Conservation (phyloP, 2,113 vertebrate genomes). For the Pseudonaja textilis region DNA sequence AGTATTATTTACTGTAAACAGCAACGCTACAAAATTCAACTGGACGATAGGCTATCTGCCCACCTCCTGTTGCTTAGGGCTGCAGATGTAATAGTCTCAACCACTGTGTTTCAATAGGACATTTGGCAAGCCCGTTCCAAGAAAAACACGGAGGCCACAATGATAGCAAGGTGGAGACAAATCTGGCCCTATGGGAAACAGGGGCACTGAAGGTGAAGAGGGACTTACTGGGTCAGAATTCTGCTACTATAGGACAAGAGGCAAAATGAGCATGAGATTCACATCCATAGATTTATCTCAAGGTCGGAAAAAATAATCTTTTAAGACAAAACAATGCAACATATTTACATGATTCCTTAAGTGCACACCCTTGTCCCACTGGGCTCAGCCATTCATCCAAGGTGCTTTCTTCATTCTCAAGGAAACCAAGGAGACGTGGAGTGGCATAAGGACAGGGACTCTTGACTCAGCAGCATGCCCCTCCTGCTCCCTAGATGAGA, state of each 20-base stretch:
- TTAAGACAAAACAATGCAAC: conserved; percentile 73
- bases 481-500: neutral
- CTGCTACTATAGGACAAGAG: conserved; percentile 37
- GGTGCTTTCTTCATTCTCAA: conserved; percentile 74
- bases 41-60: neutral
- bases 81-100: neutral
- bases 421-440: conserved; percentile 34
- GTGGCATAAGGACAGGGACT: conserved; percentile 46
- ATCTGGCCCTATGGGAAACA: neutral
- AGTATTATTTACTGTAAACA: neutral
- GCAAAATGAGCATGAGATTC: conserved; percentile 52
- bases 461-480: conserved; percentile 33
- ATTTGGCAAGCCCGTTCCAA: neutral
- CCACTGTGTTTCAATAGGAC: neutral
- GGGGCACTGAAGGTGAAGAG: neutral
- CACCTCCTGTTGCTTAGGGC: neutral
- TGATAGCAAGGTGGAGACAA: neutral
- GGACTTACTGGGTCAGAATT: conserved; percentile 24
- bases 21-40: neutral
- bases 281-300: conserved; percentile 62
- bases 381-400: conserved; percentile 73
- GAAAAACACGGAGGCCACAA: neutral
- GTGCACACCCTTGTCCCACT: conserved; percentile 90
- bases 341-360: conserved; percentile 82
- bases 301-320: conserved; percentile 66